These are phyloP conservation scores for Thalassarche chlororhynchos DNA, from an alignment of 2,113 vertebrate species.

Conservation along the genomic window DNA sequence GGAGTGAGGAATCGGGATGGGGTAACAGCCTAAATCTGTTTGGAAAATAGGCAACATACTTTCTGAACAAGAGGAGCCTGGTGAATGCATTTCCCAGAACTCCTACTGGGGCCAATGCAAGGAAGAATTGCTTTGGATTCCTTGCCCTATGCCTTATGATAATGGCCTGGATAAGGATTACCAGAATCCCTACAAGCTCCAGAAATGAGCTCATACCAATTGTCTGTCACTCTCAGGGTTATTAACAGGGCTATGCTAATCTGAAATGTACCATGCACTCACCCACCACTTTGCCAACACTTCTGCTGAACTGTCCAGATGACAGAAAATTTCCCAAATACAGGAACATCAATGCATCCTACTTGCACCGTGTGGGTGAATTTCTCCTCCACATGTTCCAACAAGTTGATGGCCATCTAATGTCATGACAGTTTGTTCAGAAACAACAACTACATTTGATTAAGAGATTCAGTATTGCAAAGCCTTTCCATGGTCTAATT, in stretches of 20 bases:
- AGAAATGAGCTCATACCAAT: neutral
- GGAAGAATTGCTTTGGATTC: neutral
- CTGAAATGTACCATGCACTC: neutral
- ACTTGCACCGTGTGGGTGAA: neutral
- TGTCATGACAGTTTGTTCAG: neutral
- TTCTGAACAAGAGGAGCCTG: neutral
- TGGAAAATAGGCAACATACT: constrained; percentile 28
- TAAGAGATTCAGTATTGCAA: neutral
- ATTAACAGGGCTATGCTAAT: neutral
- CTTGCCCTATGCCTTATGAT: neutral
- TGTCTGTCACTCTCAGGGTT: neutral
- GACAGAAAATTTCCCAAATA: neutral
- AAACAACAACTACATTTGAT: neutral
- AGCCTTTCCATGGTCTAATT: neutral
- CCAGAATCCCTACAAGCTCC: neutral
- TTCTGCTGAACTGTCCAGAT: neutral
- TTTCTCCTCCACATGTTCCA: neutral
- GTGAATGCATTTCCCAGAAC: neutral
- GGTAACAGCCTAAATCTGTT: constrained; percentile 32
- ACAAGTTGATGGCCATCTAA: neutral
- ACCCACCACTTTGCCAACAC: neutral
- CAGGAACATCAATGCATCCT: neutral
- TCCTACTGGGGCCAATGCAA: neutral
- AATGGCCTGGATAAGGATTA: neutral
- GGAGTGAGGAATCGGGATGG: neutral